Evolutionary conservation across 2,888 invertebrate genomes (phyloP).

Genomic region (Eulithis testata): DNA sequence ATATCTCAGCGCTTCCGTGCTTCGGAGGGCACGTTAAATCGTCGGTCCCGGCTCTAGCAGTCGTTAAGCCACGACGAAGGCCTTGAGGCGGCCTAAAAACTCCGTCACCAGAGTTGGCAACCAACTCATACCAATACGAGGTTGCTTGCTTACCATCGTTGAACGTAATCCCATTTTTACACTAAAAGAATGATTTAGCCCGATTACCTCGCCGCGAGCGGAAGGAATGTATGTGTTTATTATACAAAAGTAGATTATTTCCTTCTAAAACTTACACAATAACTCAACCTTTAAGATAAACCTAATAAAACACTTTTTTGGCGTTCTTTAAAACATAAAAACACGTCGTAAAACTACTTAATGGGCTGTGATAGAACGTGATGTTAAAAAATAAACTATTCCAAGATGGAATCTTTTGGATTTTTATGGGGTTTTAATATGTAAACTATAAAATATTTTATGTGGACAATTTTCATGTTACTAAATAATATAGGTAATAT

Average conservation of each 20-base stretch:
- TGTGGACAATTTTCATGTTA: neutral
- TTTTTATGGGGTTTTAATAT: constrained; percentile 18
- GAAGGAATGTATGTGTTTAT: neutral
- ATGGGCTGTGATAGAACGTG: constrained; percentile 16
- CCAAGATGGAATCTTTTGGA: neutral
- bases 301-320: constrained; percentile 19
- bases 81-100: too few relatives aligned
- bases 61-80: too few relatives aligned
- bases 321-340: constrained; percentile 15
- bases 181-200: too few relatives aligned
- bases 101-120: too few relatives aligned
- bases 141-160: too few relatives aligned
- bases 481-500: neutral
- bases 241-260: neutral
- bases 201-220: neutral
- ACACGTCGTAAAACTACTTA: constrained; percentile 13
- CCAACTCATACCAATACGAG: too few relatives aligned
- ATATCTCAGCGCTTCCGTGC: too few relatives aligned
- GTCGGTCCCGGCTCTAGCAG: too few relatives aligned
- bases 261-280: constrained; percentile 8
- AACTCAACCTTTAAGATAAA: constrained; percentile 16
- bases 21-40: too few relatives aligned
- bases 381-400: constrained; percentile 8
- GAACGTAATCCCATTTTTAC: too few relatives aligned
- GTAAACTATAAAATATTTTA: neutral